phyloP scores from a whole-genome alignment of 2,888 invertebrate species.

The Parasteatoda lunata region DNA sequence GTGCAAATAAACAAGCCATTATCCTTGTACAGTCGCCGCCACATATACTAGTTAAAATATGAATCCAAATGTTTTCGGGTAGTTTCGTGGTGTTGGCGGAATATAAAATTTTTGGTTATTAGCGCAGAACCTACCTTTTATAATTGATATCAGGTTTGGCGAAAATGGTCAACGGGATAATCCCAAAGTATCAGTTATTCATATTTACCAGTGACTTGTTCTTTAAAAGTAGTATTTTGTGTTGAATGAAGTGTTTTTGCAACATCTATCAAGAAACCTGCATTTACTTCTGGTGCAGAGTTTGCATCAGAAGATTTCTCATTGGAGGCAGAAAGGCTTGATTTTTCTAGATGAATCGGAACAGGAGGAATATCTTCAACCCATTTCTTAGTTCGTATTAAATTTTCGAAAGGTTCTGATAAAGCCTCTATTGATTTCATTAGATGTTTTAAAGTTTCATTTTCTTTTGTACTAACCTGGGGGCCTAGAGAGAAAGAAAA shows the following conservation, averaged over 20 bases:
- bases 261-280: conserved; percentile 15
- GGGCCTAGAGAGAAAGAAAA: conserved; percentile 10
- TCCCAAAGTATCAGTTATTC: too few relatives aligned
- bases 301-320: background rate
- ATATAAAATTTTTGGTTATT: too few relatives aligned
- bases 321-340: background rate
- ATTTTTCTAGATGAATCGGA: conserved; percentile 10
- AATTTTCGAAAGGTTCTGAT: conserved; percentile 32
- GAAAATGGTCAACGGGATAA: too few relatives aligned
- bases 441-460: conserved; percentile 43
- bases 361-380: conserved; percentile 48
- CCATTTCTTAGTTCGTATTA: conserved; percentile 48
- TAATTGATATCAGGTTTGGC: too few relatives aligned
- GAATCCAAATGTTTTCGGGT: too few relatives aligned
- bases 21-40: too few relatives aligned
- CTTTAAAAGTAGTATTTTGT: conserved; percentile 26
- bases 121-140: too few relatives aligned
- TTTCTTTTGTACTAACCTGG: conserved; percentile 10
- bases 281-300: background rate
- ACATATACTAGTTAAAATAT: too few relatives aligned
- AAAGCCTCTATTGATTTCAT: conserved; percentile 44
- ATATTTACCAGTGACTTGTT: conserved; percentile 31
- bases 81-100: too few relatives aligned
- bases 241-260: conserved; percentile 14
- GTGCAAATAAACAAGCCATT: too few relatives aligned